Evolutionary conservation across 1,140 invertebrate genomes (phyloP), one percentile per base, ranked within the genome.

Genomic region (Papilio helenus): DNA sequence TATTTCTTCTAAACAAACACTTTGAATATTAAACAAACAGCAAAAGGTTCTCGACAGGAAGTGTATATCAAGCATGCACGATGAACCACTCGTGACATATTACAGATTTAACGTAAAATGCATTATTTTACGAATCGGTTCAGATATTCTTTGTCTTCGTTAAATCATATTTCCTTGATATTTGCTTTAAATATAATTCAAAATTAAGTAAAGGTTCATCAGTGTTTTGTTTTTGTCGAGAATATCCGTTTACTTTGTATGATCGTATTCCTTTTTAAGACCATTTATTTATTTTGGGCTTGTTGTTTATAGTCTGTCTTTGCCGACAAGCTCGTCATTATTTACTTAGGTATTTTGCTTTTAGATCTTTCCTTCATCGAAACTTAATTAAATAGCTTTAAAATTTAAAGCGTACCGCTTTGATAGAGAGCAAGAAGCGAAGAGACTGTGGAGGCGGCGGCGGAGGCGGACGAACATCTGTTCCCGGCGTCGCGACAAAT

Each of bases 1-100:
- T 88, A 87, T 89, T 85, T 86, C 82, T 78, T 83, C 84, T 89
- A 86, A 87, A 87, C 83, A 90, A 92, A 91, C 89, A 90, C 79
- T 89, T 87, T 79, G 68, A 78, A 86, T 89, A 91, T 92, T 90
- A 92, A 83, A 89, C 84, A 89, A 92, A 90, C 89, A 91, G 65
- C 79, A 78, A 65, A 80, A 74, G 72, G 80, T 81, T 55, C 84
- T 85, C 74, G 84, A 87, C 86, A 89, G 87, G 86, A 92, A 89
- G 85, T 84, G 61, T 76, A 84, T 84, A 84, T 87, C 86, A 85
- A 83, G 80, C 83, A 79, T 77, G 72, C 77, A 79, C 81, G 82
- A 84, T 76, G 85, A 39, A 39, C 34, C 74, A 68, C 72, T 61
- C 58, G 76, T 79, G 71, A 80, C 72, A 16, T 46, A 34, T 65